These are phyloP conservation scores for Trialeurodes vaporariorum DNA, from an alignment of 1,140 invertebrate genomes.

Conservation along the genomic window DNA sequence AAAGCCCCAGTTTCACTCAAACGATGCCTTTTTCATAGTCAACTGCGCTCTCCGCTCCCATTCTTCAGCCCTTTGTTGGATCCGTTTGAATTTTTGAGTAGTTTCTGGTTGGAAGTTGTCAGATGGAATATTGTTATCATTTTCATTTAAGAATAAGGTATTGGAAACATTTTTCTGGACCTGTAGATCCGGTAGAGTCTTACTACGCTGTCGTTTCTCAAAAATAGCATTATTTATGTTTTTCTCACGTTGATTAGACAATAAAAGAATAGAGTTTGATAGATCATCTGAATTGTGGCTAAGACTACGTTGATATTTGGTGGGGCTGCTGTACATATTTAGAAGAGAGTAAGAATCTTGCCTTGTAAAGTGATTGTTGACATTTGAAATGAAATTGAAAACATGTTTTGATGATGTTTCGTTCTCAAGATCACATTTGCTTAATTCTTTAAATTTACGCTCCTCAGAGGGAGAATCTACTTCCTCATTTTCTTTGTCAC, in stretches of 20 bases:
- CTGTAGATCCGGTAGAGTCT: slow-evolving; percentile 10
- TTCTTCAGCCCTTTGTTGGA: slow-evolving; percentile 56
- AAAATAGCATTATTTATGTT: slow-evolving; percentile 8
- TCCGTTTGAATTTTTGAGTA: slow-evolving; percentile 48
- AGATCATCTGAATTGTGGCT: slow-evolving; percentile 9
- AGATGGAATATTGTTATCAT: slow-evolving; percentile 29
- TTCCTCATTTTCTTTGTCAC: slow-evolving; percentile 52
- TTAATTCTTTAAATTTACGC: slow-evolving; percentile 24
- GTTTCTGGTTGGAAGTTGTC: slow-evolving; percentile 36
- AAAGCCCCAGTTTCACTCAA: no score
- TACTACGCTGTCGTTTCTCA: slow-evolving; percentile 18
- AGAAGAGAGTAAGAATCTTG: not conserved
- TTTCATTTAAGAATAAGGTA: slow-evolving; percentile 31
- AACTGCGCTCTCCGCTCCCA: slow-evolving; percentile 59
- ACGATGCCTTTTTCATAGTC: slow-evolving; percentile 28
- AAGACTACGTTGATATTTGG: slow-evolving; percentile 14
- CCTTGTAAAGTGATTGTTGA: no score
- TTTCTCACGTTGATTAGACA: slow-evolving; percentile 13
- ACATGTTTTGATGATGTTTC: not conserved
- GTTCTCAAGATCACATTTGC: slow-evolving; percentile 17
- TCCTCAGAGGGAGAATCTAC: slow-evolving; percentile 33
- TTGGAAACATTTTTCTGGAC: not conserved
- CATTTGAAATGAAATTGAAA: not conserved
- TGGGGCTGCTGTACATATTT: not conserved
- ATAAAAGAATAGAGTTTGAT: slow-evolving; percentile 5